A percentile compares a stretch with the other conserved stretches of the same genome.
Conservation (phyloP, 30 jellyfish, hydroid and myxozoan species). For the Cassiopea xamachana region DNA sequence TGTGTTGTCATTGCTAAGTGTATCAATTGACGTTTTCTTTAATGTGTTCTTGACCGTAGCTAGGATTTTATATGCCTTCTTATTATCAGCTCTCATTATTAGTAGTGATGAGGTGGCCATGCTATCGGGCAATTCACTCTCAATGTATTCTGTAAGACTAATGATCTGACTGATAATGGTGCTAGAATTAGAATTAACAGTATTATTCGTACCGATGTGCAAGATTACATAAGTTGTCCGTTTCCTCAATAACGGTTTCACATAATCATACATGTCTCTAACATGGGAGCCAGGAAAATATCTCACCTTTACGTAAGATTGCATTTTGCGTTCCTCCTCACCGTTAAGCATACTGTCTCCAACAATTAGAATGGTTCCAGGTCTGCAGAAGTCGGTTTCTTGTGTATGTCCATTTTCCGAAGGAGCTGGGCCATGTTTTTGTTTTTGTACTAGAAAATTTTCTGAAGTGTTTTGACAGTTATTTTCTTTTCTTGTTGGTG, state of each 20-base stretch:
- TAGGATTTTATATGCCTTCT: constrained; percentile 25
- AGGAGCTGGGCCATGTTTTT: too few species aligned
- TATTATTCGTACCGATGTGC: constrained; percentile 29
- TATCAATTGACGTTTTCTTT: constrained; percentile 10
- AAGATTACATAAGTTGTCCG: constrained; percentile 11
- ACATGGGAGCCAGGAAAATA: constrained; percentile 5
- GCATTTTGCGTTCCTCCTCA: not conserved
- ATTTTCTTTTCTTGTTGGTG: not conserved
- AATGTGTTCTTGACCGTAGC: not conserved
- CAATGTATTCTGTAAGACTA: not conserved
- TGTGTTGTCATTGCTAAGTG: constrained; percentile 19
- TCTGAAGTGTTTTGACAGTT: not conserved
- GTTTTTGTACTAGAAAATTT: not conserved
- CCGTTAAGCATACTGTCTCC: not conserved
- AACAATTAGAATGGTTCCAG: too few species aligned
- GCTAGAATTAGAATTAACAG: constrained; percentile 7
- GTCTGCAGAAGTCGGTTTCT: too few species aligned
- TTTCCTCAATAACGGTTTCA: not conserved
- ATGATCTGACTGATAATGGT: not conserved
- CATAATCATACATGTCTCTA: not conserved
- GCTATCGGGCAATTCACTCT: constrained; percentile 28
- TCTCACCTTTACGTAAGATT: not conserved
- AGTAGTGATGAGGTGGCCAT: constrained; percentile 10
- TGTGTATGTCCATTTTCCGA: too few species aligned
- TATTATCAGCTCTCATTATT: constrained; percentile 21